A percentile compares a stretch with the other conserved stretches of the same genome.
Conservation (phyloP, 2,797 vertebrate genomes). For the Oryzias dopingdopingensis region DNA sequence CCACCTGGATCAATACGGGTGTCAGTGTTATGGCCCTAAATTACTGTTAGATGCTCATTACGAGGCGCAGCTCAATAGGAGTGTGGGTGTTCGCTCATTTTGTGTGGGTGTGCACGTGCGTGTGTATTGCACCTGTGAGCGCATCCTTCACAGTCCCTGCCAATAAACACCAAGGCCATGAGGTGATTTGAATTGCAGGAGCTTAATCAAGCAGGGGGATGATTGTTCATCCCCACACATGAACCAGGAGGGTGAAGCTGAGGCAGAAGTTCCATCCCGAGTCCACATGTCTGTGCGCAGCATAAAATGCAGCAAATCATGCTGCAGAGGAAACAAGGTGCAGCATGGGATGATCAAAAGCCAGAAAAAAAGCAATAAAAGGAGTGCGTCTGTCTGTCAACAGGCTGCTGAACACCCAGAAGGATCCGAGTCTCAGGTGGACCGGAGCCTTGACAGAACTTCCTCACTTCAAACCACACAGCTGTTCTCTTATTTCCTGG, state of each 20-base stretch:
- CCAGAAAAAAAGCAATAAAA: conserved; percentile 70
- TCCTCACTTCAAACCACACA: conserved; percentile 62
- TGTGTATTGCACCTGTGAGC: conserved; percentile 34
- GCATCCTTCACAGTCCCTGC: conserved; percentile 51
- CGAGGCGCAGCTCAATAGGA: conserved; percentile 54
- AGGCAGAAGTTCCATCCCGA: conserved; percentile 40
- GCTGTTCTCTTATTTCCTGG: conserved; percentile 73
- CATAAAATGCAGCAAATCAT: conserved; percentile 45
- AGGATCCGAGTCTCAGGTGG: conserved; percentile 64
- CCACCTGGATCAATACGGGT: conserved; percentile 65
- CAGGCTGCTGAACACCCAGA: conserved; percentile 55
- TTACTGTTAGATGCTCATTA: conserved; percentile 73
- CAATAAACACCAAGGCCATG: conserved; percentile 64
- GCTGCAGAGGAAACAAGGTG: conserved; percentile 46
- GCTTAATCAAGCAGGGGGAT: conserved; percentile 58
- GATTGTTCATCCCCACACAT: conserved; percentile 27
- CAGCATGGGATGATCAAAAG: conserved; percentile 66
- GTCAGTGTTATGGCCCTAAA: conserved; percentile 68
- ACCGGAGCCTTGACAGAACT: conserved; percentile 47
- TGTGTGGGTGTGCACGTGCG: conserved; percentile 16
- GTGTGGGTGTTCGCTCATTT: conserved; percentile 18
- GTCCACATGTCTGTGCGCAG: conserved; percentile 20
- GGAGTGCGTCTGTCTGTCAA: conserved; percentile 61
- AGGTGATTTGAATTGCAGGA: conserved; percentile 47
- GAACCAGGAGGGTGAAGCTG: not conserved